phyloP scores from a whole-genome alignment of 2,797 vertebrate genomes.

The Psittacula derbiana region DNA sequence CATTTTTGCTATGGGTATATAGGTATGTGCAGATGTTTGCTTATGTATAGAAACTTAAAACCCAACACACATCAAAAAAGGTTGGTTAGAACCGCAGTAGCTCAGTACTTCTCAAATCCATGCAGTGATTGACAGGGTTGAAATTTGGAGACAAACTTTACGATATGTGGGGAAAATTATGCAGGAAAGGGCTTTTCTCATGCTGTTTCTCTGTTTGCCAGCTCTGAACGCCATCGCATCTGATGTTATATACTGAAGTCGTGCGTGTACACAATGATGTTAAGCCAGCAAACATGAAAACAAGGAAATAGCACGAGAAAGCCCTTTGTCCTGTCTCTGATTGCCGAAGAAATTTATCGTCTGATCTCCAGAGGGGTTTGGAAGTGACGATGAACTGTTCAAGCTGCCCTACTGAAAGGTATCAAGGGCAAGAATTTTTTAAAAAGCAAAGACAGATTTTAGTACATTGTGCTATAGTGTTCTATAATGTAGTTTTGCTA shows the following conservation, averaged over 20 bases:
- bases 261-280: constrained; percentile 72
- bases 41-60: neutral
- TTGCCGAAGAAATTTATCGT: constrained; percentile 70
- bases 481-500: constrained; percentile 51
- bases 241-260: constrained; percentile 72
- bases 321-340: constrained; percentile 69
- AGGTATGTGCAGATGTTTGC: neutral
- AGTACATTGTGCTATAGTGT: constrained; percentile 61
- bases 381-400: constrained; percentile 72
- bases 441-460: constrained; percentile 39
- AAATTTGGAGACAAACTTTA: neutral
- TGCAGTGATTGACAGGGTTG: neutral
- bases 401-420: constrained; percentile 74
- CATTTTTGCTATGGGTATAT: neutral
- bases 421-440: constrained; percentile 67
- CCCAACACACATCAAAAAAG: accelerated
- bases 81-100: neutral
- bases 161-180: constrained; percentile 51
- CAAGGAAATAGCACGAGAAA: constrained; percentile 78
- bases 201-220: constrained; percentile 76
- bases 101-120: neutral
- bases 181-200: constrained; percentile 68
- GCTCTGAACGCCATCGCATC: constrained; percentile 71
- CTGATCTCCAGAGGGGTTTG: constrained; percentile 71
- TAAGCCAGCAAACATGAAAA: constrained; percentile 74